Conservation (phyloP, 2,888 invertebrate species). For the Panorpa germanica region DNA sequence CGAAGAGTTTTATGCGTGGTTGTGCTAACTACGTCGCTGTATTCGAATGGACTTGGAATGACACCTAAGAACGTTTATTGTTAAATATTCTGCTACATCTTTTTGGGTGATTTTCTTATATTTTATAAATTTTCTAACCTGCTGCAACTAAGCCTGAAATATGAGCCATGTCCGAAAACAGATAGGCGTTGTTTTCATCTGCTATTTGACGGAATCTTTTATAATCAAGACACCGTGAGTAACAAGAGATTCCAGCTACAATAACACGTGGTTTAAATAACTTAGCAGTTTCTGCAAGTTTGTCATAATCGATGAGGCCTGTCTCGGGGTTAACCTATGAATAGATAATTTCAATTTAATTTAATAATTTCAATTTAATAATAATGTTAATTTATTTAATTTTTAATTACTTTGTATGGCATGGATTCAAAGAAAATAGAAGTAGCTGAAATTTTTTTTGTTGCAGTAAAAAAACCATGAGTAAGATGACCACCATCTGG, state of each 20-base stretch:
- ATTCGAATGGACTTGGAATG: constrained; percentile 78
- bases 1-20: constrained; percentile 91
- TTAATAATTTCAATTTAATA: constrained; percentile 13
- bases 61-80: constrained; percentile 27
- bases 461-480: constrained; percentile 78
- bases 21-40: constrained; percentile 81
- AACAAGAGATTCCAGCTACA: constrained; percentile 88
- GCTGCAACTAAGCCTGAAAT: constrained; percentile 84
- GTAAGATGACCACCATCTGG: constrained; percentile 96
- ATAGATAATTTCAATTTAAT: constrained; percentile 15
- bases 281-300: constrained; percentile 58
- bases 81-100: constrained; percentile 1
- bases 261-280: constrained; percentile 85
- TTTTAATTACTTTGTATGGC: constrained; percentile 71
- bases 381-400: constrained; percentile 18
- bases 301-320: constrained; percentile 86
- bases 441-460: constrained; percentile 87
- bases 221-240: constrained; percentile 84
- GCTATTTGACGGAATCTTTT: constrained; percentile 69
- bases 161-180: constrained; percentile 94
- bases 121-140: constrained; percentile 25
- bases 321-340: constrained; percentile 46
- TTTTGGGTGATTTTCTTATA: neutral
- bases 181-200: constrained; percentile 64
- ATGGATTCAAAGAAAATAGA: constrained; percentile 96